phyloP scores from a whole-genome alignment of 2,797 vertebrate genomes.

The Myotis planiceps region DNA sequence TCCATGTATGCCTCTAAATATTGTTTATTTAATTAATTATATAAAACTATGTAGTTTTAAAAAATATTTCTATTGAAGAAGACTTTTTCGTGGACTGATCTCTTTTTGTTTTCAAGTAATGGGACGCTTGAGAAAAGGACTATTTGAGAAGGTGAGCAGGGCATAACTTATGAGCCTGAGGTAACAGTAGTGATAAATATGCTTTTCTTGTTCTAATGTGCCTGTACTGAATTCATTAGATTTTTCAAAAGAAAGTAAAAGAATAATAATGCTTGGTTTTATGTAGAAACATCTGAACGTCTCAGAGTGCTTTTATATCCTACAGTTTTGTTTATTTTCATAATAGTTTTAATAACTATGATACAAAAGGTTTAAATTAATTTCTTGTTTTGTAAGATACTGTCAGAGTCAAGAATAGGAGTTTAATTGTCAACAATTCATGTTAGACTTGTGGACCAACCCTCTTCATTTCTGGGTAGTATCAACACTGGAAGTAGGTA shows the following conservation, averaged over 20 bases:
- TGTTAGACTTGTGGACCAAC: background rate
- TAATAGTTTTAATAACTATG: background rate
- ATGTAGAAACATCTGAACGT: background rate
- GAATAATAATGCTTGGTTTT: background rate
- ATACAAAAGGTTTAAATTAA: slow-evolving; percentile 25
- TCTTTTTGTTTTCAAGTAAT: slow-evolving; percentile 52
- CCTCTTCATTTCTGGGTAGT: background rate
- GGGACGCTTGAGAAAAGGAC: slow-evolving; percentile 9
- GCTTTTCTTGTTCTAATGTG: background rate
- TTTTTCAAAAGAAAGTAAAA: slow-evolving; percentile 27
- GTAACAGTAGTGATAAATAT: slow-evolving; percentile 15
- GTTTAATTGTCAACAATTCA: background rate
- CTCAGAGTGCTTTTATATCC: slow-evolving; percentile 5
- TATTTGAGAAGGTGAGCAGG: background rate
- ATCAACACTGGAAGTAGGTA: background rate
- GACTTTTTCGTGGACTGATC: background rate
- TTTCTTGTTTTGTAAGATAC: slow-evolving; percentile 45
- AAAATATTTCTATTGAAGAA: slow-evolving; percentile 41
- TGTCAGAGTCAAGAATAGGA: background rate
- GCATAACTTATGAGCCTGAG: background rate
- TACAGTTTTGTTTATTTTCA: slow-evolving; percentile 48
- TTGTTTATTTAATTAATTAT: background rate
- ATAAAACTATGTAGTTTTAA: slow-evolving; percentile 8
- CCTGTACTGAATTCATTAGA: background rate
- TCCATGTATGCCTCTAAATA: background rate